Evolutionary conservation across 1,140 invertebrate genomes (phyloP).

Genomic region (Drosophila trapezifrons): DNA sequence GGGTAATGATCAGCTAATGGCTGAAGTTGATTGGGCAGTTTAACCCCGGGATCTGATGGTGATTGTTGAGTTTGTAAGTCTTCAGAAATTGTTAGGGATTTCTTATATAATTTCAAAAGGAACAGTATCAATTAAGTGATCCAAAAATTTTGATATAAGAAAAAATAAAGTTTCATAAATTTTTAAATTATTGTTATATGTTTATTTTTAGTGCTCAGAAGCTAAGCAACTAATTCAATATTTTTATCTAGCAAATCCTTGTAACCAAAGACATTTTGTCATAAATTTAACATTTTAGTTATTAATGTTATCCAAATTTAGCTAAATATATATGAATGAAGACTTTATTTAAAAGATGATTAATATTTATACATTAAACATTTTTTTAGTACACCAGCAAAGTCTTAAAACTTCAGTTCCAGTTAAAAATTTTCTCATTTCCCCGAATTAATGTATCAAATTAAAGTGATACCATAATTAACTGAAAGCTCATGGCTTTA

Average conservation of each 20-base stretch:
- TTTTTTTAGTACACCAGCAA: neutral
- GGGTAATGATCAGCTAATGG: slow-evolving; percentile 24
- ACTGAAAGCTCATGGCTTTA: slow-evolving; percentile 9
- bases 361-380: neutral
- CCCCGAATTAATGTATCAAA: slow-evolving; percentile 10
- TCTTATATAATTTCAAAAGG: neutral
- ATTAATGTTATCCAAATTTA: neutral
- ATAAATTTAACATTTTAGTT: too few relatives aligned
- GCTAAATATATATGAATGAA: too few relatives aligned
- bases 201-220: neutral
- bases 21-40: slow-evolving; percentile 23
- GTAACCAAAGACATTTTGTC: too few relatives aligned
- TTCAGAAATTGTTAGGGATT: neutral
- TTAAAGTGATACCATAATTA: slow-evolving; percentile 28
- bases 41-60: neutral
- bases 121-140: neutral
- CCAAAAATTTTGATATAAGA: too few relatives aligned
- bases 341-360: too few relatives aligned
- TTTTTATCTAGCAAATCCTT: too few relatives aligned
- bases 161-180: too few relatives aligned
- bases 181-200: too few relatives aligned
- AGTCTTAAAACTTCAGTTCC: neutral
- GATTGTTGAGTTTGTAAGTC: neutral
- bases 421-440: neutral
- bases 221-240: neutral